phyloP scores from a whole-genome alignment of 2,888 invertebrate genomes.

The Ormyrus thymus region DNA sequence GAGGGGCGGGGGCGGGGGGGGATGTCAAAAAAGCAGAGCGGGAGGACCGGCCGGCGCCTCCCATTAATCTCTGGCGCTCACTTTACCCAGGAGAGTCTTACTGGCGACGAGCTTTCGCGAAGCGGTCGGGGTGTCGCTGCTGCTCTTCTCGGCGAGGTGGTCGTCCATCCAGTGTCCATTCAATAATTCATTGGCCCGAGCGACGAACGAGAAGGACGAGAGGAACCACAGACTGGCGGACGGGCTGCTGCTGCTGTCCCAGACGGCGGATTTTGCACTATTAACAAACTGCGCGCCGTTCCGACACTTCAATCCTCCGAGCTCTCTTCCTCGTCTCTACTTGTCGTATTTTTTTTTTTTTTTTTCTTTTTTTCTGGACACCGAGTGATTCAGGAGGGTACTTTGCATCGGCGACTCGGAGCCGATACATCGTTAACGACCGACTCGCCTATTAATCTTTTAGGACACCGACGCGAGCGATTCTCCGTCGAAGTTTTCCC shows the following conservation, averaged over 20 bases:
- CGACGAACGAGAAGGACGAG: slow-evolving; percentile 37
- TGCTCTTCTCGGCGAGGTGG: slow-evolving; percentile 48
- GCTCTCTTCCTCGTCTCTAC: background rate
- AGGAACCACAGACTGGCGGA: slow-evolving; percentile 31
- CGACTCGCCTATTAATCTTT: no score
- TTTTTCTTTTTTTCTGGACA: no score
- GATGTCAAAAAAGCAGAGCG: background rate
- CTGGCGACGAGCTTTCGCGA: slow-evolving; percentile 51
- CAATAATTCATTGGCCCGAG: slow-evolving; percentile 51
- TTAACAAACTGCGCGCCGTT: slow-evolving; percentile 40
- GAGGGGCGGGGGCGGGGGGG: no score
- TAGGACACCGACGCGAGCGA: no score
- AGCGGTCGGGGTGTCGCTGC: slow-evolving; percentile 11
- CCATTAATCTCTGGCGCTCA: slow-evolving; percentile 20
- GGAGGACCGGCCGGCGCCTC: background rate
- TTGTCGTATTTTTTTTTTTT: no score
- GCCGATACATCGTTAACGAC: no score
- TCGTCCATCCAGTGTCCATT: slow-evolving; percentile 54
- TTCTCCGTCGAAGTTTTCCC: no score
- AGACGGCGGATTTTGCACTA: slow-evolving; percentile 47
- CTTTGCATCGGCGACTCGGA: no score
- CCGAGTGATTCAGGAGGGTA: no score
- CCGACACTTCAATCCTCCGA: no score
- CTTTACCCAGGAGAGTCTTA: slow-evolving; percentile 54
- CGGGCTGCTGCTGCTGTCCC: slow-evolving; percentile 13